phyloP scores from a whole-genome alignment of 64 coral and sea anemone genomes.

The Stylophora pistillata region DNA sequence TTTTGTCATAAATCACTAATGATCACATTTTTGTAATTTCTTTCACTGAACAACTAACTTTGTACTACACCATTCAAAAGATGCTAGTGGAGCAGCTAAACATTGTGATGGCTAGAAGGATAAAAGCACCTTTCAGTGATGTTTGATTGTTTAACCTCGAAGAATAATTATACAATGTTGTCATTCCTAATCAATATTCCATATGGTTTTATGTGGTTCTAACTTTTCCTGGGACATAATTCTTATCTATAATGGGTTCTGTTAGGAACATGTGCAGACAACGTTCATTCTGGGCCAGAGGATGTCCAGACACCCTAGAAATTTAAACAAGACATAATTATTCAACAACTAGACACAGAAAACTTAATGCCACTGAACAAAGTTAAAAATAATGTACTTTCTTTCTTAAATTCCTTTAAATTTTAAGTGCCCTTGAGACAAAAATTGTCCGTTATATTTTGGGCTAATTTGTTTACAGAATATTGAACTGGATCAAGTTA shows the following conservation, averaged over 20 bases:
- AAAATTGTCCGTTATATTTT: too few species aligned
- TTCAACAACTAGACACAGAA: too few species aligned
- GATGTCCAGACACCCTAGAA: constrained; percentile 92
- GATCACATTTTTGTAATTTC: neutral
- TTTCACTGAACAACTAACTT: neutral
- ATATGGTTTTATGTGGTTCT: constrained; percentile 50
- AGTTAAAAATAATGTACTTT: too few species aligned
- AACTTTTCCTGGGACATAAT: constrained; percentile 98
- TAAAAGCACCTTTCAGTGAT: neutral
- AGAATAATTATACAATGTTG: neutral
- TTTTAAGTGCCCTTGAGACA: too few species aligned
- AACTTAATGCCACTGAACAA: too few species aligned
- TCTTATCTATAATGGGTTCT: constrained; percentile 97
- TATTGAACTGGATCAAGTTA: too few species aligned
- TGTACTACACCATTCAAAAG: neutral
- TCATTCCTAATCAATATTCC: neutral
- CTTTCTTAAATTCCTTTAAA: too few species aligned
- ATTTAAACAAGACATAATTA: neutral
- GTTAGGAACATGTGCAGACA: constrained; percentile 97
- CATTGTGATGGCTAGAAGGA: neutral
- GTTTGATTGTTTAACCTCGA: neutral
- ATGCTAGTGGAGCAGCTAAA: neutral
- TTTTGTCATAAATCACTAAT: neutral
- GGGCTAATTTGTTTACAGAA: too few species aligned
- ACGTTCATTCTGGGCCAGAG: constrained; percentile 93